Base-by-base conservation (phyloP, 2,797 vertebrate species). In the Rhynchonycteris naso region DNA sequence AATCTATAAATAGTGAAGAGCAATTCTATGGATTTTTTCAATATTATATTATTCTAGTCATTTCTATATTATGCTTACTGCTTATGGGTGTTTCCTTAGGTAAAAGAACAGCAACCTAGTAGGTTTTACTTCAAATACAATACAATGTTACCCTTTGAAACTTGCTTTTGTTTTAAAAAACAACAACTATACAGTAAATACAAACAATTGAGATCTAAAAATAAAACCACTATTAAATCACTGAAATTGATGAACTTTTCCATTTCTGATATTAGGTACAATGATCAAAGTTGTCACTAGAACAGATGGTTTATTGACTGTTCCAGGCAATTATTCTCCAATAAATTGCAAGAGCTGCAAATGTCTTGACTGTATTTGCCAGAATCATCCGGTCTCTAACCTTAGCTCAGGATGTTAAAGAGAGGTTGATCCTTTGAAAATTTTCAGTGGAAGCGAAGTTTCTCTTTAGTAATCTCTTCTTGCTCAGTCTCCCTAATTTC, bases 221-320 rank as follows among this genome's bases (percentile, higher is more conserved):
- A 80, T 89, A 93, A 89, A 93, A 86, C n/a, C 88, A 88, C 94
- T 65, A 91, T 93, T 94, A 86, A 80, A 68, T 93, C 69, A 52
- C 28, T 93, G 28, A 93, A 91, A 75, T 61, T 58, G 88, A 47
- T 58, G 43, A 76, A 35, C 33, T 87, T 82, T 85, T 58, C 35
- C 81, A 68, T 75, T 38, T 84, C 43, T 52, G 19, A 52, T 74
- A 85, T 19, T 52, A 58, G 28, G 28, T 61, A 68, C 43, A 76
- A 81, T 68, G 65, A 65, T 52, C 63, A 84, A 19, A 74, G 24
- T 28, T 88, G 11, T 18, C 50, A 26, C 30, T 13, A 59, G 54
- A 68, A 68, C 5, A 26, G 43, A 92, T n/a, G 85, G 10, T 68
- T 13, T 35, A 72, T 75, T 76, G 50, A 6, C 16, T 63, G 26